A percentile compares a stretch with the other conserved stretches of the same genome.
phyloP scores from a whole-genome alignment of 2,888 invertebrate species.

The Dorcus hopei region DNA sequence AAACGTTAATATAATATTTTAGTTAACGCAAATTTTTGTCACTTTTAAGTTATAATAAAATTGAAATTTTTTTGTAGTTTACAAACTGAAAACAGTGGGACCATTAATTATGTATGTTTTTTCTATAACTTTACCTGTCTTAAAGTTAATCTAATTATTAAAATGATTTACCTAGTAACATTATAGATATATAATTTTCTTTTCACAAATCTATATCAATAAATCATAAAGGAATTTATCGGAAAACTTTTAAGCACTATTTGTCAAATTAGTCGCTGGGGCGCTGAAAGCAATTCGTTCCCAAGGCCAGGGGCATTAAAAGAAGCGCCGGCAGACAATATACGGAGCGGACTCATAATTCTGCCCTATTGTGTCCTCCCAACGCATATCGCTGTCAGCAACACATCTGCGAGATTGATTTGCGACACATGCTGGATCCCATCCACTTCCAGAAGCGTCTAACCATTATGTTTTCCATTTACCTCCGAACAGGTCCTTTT shows the following conservation, averaged over 20 bases:
- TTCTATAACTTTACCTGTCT: too few species aligned
- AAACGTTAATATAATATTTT: too few species aligned
- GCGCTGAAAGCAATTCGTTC: neutral
- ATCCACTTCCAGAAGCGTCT: conserved; percentile 25
- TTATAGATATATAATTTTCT: too few species aligned
- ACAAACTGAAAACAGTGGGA: too few species aligned
- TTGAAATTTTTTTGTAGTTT: too few species aligned
- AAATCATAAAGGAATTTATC: neutral
- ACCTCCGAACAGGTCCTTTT: neutral
- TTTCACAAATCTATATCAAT: neutral
- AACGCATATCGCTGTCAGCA: conserved; percentile 34
- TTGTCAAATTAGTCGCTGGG: neutral
- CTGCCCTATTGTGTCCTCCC: conserved; percentile 32
- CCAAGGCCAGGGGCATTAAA: neutral
- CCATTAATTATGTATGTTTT: too few species aligned
- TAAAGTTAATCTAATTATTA: too few species aligned
- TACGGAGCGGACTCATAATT: conserved; percentile 24
- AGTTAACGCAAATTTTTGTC: too few species aligned
- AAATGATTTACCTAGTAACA: too few species aligned
- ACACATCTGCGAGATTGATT: conserved; percentile 38
- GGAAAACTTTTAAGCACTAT: neutral
- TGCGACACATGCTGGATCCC: conserved; percentile 36
- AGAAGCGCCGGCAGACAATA: neutral
- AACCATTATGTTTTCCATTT: conserved; percentile 6
- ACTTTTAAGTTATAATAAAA: too few species aligned